Conservation (phyloP, 2,888 invertebrate species). For the Pristionchus fissidentatus region DNA sequence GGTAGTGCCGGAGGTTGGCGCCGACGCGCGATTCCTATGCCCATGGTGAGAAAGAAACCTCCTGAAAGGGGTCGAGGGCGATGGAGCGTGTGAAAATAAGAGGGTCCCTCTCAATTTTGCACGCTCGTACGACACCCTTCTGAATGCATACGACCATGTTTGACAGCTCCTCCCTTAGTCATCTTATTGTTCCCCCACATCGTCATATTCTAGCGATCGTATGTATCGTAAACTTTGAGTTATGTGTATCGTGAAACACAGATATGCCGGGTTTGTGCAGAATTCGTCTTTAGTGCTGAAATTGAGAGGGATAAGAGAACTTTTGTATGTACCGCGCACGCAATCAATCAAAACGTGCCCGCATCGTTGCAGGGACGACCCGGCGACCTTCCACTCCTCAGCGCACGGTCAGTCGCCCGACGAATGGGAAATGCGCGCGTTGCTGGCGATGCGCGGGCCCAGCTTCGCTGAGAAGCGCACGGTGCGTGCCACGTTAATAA, state of each 20-base stretch:
- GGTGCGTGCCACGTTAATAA: not conserved
- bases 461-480: not conserved
- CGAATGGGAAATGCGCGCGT: slow-evolving; percentile 27
- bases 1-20: slow-evolving; percentile 34
- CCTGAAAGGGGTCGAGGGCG: too few species aligned
- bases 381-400: slow-evolving; percentile 41
- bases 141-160: not conserved
- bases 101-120: too few species aligned
- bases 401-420: slow-evolving; percentile 36
- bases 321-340: not conserved
- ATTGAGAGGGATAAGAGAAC: too few species aligned
- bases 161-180: not conserved
- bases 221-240: too few species aligned
- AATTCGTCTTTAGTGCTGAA: too few species aligned
- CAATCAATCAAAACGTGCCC: not conserved
- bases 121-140: not conserved
- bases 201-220: too few species aligned
- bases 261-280: too few species aligned
- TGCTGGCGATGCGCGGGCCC: slow-evolving; percentile 41
- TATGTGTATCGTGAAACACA: too few species aligned
- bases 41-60: slow-evolving; percentile 28
- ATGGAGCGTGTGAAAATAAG: too few species aligned
- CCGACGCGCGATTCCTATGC: slow-evolving; percentile 34
- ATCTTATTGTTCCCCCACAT: too few species aligned
- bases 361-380: not conserved